phyloP scores from a whole-genome alignment of 2,797 vertebrate species.

The Hoplostethus atlanticus region DNA sequence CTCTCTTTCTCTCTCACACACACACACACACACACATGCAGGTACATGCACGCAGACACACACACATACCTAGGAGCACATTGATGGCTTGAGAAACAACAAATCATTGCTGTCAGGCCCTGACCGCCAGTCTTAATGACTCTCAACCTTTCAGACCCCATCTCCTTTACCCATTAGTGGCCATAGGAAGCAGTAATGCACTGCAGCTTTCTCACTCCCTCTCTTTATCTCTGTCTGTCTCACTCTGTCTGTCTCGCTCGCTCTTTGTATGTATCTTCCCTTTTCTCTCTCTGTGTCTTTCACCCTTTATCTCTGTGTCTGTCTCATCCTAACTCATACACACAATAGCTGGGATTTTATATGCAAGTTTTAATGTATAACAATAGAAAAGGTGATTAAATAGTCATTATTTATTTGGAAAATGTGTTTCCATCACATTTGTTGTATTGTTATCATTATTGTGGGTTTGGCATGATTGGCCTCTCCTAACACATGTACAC shows the following conservation, averaged over 20 bases:
- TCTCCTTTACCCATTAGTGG: slow-evolving; percentile 69
- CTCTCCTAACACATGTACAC: neutral
- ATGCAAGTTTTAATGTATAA: too few relatives aligned
- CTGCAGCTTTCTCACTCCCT: slow-evolving; percentile 20
- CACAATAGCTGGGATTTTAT: neutral
- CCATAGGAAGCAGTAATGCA: slow-evolving; percentile 56
- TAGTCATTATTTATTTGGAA: too few relatives aligned
- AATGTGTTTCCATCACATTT: too few relatives aligned
- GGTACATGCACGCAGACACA: slow-evolving; percentile 25
- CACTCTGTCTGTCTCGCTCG: slow-evolving; percentile 3
- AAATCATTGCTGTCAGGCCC: slow-evolving; percentile 60
- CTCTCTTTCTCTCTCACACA: slow-evolving; percentile 4
- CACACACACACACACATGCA: slow-evolving; percentile 6
- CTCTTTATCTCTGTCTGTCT: slow-evolving; percentile 6
- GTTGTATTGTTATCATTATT: too few relatives aligned
- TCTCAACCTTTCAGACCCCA: slow-evolving; percentile 71
- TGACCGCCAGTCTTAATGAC: slow-evolving; percentile 62
- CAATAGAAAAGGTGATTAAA: too few relatives aligned
- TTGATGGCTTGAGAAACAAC: slow-evolving; percentile 39
- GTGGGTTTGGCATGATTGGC: neutral
- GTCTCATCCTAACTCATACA: neutral
- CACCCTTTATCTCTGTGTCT: neutral
- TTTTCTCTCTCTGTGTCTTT: neutral
- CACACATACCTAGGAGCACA: slow-evolving; percentile 28
- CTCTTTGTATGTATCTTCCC: neutral